These are phyloP conservation scores for Telenomus remus DNA, from an alignment of 1,140 invertebrate species.

Conservation along the genomic window DNA sequence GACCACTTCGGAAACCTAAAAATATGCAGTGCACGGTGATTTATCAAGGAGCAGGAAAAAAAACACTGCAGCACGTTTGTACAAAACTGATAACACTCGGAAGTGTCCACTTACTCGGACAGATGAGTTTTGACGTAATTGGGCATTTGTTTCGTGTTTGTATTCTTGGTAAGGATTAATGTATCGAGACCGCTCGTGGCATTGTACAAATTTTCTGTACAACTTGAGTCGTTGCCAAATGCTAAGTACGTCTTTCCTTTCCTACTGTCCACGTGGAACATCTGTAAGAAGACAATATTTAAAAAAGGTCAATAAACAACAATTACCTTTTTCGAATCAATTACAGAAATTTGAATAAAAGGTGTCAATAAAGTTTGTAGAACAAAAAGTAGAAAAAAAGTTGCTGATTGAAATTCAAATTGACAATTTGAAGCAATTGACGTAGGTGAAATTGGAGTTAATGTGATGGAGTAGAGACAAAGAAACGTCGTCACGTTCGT, in stretches of 20 bases:
- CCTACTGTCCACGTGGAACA: slow-evolving; percentile 77
- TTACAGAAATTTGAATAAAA: no score
- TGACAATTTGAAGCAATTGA: not conserved
- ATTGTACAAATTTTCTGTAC: slow-evolving; percentile 77
- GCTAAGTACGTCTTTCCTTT: slow-evolving; percentile 79
- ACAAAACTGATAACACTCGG: slow-evolving; percentile 20
- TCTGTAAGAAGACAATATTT: slow-evolving; percentile 67
- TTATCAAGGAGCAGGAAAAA: slow-evolving; percentile 29
- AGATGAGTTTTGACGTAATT: slow-evolving; percentile 69
- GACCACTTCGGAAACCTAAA: slow-evolving; percentile 81
- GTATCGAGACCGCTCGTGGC: slow-evolving; percentile 80
- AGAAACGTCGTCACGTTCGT: not conserved
- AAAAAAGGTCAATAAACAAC: not conserved
- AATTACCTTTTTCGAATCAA: not conserved
- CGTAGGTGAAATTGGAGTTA: not conserved
- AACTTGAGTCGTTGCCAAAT: slow-evolving; percentile 83
- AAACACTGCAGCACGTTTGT: not conserved
- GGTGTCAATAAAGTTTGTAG: no score
- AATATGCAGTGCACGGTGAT: slow-evolving; percentile 28
- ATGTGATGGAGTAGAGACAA: not conserved
- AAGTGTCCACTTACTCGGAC: slow-evolving; percentile 66
- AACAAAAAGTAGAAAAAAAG: no score
- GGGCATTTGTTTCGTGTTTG: slow-evolving; percentile 71
- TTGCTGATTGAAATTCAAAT: slow-evolving; percentile 3
- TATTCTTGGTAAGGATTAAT: slow-evolving; percentile 74